Base-by-base conservation (phyloP, 1,140 invertebrate species). In the Drosophila guanche region DNA sequence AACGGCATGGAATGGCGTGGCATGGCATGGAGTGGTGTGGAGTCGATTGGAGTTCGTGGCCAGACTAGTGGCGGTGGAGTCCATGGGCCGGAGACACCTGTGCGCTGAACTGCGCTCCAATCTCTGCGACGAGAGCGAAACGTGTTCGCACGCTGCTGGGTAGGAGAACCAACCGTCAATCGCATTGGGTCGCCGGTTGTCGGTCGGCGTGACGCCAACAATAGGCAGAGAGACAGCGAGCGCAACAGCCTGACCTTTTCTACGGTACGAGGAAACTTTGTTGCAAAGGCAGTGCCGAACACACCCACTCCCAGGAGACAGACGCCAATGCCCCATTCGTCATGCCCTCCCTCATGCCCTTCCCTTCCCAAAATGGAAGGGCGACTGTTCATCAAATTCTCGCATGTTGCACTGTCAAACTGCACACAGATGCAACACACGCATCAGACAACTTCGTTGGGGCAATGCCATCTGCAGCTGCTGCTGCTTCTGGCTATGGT, bases 371-470 rank as follows among this genome's bases (percentile, higher is more conserved):
- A 37, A 37, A 37, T 12, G 33, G 10, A 37, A 37, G 33, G 33
- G 33, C 62, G 54, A 58, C 16, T 27, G 86, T 80, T 86, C 80
- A 85, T 90, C 86, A 89, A 89, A 90, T 76, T 85, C 75, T 89
- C 86, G 80, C 86, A 89, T 90, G 86, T 89, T 86, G 80, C 54
- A 63, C 86, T 90, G 86, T 90, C 86, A 89, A 79, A 79, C 71
- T 73, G 60, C 61, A 42, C 52, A 74, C 71, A 85, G 86, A 89
- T 33, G 29, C 86, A 89, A 79, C 70, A 62, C 79, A 68, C 58
- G 55, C 23, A 70, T 22, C 37, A 48, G 41, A 60, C 23, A 43
- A 29, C 40, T 25, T 52, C 57, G 67, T 45, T 76, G 77, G 67
- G 62, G 33, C 69, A 67, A 56, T n/a, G 54, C 71, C 80, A 84